Conservation (phyloP, 1,140 invertebrate genomes). For the Armadillidium nasatum region DNA sequence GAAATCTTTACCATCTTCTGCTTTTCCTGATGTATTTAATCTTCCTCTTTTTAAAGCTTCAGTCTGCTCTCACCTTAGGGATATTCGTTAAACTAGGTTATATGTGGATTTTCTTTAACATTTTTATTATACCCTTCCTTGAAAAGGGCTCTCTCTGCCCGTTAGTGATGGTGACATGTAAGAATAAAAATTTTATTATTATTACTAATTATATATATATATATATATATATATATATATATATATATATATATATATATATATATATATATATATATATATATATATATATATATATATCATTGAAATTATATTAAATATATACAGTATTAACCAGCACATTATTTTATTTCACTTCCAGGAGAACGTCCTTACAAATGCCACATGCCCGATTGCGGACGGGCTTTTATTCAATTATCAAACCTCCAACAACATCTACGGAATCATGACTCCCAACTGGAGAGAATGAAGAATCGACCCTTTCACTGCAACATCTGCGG, state of each 20-base stretch:
- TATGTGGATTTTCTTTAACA: too few species aligned
- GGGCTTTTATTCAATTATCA: constrained; percentile 94
- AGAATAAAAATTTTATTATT: too few species aligned
- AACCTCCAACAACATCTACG: constrained; percentile 94
- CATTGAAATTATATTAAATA: not conserved
- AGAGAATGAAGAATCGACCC: constrained; percentile 87
- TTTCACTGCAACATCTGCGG: constrained; percentile 95
- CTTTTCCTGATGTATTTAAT: too few species aligned
- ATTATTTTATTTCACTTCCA: constrained; percentile 51
- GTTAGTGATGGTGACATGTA: too few species aligned
- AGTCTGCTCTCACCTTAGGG: too few species aligned
- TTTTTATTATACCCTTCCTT: too few species aligned
- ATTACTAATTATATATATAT: constrained; percentile 3
- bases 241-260: constrained; percentile 19
- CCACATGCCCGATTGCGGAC: constrained; percentile 87
- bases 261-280: constrained; percentile 18
- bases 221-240: constrained; percentile 18
- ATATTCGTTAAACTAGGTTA: too few species aligned
- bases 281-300: constrained; percentile 17
- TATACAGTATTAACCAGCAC: not conserved
- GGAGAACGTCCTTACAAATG: constrained; percentile 96
- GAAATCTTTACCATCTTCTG: too few species aligned
- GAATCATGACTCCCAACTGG: constrained; percentile 92
- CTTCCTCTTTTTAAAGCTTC: too few species aligned
- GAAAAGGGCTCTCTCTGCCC: too few species aligned